Percentiles rank a stretch among this genome's conserved stretches.
These are phyloP conservation scores for Raja brachyura DNA, from an alignment of 2,113 vertebrate genomes.

Conservation along the genomic window DNA sequence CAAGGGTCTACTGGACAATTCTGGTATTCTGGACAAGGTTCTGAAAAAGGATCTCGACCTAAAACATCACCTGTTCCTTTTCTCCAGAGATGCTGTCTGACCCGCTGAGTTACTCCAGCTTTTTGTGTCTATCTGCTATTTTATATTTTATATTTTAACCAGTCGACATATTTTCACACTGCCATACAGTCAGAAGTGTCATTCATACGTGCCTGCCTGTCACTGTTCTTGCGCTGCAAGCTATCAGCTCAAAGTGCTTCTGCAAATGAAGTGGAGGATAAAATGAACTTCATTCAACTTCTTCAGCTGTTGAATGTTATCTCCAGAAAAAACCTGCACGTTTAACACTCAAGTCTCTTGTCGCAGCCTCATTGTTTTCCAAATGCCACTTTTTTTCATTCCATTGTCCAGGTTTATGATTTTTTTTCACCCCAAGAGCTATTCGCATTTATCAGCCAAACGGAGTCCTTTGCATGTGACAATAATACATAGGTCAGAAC, in stretches of 20 bases:
- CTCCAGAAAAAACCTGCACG: neutral
- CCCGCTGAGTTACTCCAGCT: too few relatives aligned
- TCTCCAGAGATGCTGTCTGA: too few relatives aligned
- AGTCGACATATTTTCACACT: neutral
- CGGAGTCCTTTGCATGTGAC: neutral
- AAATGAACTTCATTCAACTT: neutral
- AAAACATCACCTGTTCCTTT: too few relatives aligned
- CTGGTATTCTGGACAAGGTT: too few relatives aligned
- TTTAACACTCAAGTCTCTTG: neutral
- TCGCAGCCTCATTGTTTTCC: neutral
- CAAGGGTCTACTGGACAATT: too few relatives aligned
- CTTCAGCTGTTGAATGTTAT: neutral
- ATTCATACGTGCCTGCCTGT: neutral
- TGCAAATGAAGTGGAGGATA: neutral
- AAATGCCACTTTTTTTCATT: neutral
- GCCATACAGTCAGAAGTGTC: neutral
- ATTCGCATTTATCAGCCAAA: neutral
- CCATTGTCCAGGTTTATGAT: neutral
- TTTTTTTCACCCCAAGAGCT: neutral
- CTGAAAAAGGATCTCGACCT: too few relatives aligned
- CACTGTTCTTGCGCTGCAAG: neutral
- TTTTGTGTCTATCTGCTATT: neutral
- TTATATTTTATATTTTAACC: neutral
- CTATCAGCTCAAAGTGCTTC: neutral
- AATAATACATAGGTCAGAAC: neutral